A percentile compares a stretch with the other conserved stretches of the same genome.
phyloP scores from a whole-genome alignment of 2,888 invertebrate species.

The Macrophya annulata region DNA sequence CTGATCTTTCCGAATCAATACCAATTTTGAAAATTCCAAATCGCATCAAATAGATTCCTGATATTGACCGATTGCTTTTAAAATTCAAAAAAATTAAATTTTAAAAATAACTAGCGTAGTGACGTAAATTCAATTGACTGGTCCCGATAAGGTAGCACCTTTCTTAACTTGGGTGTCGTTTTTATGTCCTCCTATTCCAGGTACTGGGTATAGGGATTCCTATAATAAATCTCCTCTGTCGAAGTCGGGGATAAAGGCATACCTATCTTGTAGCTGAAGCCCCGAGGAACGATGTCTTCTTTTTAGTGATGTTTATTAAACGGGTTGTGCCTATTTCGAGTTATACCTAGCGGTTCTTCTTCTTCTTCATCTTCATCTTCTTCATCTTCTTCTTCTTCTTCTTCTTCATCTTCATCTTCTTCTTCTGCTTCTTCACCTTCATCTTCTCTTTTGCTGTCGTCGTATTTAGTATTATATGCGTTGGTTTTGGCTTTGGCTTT shows the following conservation, averaged over 20 bases:
- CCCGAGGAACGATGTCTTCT: background rate
- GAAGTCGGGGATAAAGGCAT: background rate
- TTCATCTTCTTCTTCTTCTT: background rate
- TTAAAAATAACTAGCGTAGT: background rate
- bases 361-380: background rate
- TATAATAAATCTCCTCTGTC: background rate
- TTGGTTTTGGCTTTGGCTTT: too few relatives aligned
- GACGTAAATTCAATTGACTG: constrained; percentile 7
- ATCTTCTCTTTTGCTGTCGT: background rate
- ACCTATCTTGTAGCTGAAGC: background rate
- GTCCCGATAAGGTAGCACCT: background rate
- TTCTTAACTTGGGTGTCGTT: background rate
- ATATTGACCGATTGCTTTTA: too few relatives aligned
- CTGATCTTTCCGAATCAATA: too few relatives aligned
- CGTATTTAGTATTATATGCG: constrained; percentile 8
- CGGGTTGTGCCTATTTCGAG: constrained; percentile 7
- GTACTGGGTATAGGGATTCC: constrained; percentile 8
- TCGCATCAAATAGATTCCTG: too few relatives aligned
- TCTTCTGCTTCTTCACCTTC: background rate
- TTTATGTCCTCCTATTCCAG: background rate
- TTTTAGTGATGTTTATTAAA: constrained; percentile 18
- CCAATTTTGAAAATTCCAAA: too few relatives aligned
- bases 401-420: background rate
- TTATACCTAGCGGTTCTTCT: constrained; percentile 27
- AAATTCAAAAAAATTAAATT: background rate